Evolutionary conservation across 2,797 vertebrate species (phyloP).

Genomic region (Crotalus adamanteus): DNA sequence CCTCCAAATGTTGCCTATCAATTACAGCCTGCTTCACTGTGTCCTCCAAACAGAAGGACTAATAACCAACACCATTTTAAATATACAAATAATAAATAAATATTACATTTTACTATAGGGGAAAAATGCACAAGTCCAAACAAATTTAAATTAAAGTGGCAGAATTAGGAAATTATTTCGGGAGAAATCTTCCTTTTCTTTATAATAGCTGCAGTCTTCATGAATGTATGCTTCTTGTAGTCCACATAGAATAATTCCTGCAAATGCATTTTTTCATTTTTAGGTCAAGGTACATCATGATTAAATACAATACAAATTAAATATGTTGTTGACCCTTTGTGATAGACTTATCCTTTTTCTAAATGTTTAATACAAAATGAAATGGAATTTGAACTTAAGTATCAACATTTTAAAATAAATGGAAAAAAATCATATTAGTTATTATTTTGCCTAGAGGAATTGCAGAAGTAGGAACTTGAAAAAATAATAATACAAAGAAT

Average conservation of each 20-base stretch:
- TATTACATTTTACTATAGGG: neutral
- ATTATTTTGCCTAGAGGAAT: constrained; percentile 18
- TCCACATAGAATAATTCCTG: neutral
- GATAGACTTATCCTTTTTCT: neutral
- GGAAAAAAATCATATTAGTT: neutral
- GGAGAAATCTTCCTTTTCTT: neutral
- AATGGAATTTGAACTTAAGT: neutral
- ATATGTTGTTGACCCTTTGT: neutral
- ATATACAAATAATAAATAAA: neutral
- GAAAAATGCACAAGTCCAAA: neutral
- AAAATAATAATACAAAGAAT: neutral
- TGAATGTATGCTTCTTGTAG: neutral
- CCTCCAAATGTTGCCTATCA: neutral
- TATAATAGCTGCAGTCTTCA: neutral
- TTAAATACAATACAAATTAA: neutral
- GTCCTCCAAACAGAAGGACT: neutral
- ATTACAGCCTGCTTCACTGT: neutral
- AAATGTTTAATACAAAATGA: neutral
- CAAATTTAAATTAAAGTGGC: neutral
- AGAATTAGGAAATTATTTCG: neutral
- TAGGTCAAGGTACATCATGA: neutral
- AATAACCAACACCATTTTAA: neutral
- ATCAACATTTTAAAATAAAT: constrained; percentile 13
- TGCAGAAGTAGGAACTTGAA: neutral
- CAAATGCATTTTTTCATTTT: neutral